phyloP scores from a whole-genome alignment of 2,113 vertebrate species.

The Bufo gargarizans region DNA sequence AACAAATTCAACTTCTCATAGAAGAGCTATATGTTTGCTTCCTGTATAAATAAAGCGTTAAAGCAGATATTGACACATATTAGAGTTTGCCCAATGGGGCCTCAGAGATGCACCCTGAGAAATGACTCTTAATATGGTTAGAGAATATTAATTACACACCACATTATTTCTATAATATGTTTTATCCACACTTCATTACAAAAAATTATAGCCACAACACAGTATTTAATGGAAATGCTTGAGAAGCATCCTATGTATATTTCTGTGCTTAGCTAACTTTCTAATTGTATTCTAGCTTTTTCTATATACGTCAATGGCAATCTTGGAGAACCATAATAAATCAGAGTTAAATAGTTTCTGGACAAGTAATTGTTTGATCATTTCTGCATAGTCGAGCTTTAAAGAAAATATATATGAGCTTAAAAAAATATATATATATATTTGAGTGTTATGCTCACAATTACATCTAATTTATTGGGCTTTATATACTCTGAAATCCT shows the following conservation, averaged over 20 bases:
- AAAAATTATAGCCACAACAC: conserved; percentile 2
- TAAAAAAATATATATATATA: conserved; percentile 76
- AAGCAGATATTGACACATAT: neutral
- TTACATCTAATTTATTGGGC: conserved; percentile 76
- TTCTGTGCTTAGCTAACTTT: conserved; percentile 67
- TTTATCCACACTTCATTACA: neutral
- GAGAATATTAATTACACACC: conserved; percentile 18
- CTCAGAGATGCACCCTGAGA: neutral
- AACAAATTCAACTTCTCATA: neutral
- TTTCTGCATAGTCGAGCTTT: conserved; percentile 84
- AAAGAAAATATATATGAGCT: too few relatives aligned
- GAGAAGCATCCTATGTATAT: conserved; percentile 25
- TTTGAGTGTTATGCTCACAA: conserved; percentile 82
- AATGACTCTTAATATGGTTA: neutral
- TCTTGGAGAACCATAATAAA: conserved; percentile 80
- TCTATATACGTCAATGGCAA: conserved; percentile 80
- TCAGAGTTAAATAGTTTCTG: conserved; percentile 84
- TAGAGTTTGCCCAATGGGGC: neutral
- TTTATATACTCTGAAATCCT: conserved; percentile 74
- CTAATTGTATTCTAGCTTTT: conserved; percentile 83
- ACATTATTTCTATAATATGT: neutral
- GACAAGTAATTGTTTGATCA: conserved; percentile 86
- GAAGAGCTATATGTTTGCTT: neutral
- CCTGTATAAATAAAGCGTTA: neutral
- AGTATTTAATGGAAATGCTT: neutral